phyloP scores from a whole-genome alignment of 2,113 vertebrate species.

The Noctilio leporinus region DNA sequence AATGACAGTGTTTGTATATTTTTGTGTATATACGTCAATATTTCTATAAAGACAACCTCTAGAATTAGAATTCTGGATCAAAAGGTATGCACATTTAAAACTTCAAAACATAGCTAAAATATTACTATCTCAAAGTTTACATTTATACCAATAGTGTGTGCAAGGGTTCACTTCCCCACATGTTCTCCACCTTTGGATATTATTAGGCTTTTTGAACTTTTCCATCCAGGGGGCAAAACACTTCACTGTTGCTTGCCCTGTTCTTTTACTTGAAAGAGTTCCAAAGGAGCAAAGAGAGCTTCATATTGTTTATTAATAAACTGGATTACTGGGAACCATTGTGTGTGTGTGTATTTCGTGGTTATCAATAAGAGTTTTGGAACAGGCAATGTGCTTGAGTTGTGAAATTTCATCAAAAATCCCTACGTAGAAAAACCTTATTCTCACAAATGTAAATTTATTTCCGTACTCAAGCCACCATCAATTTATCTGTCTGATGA shows the following conservation, averaged over 20 bases:
- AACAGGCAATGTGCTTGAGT: slow-evolving; percentile 1
- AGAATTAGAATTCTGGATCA: slow-evolving; percentile 28
- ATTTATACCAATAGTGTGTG: neutral
- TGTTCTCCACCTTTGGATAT: slow-evolving; percentile 23
- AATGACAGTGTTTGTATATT: neutral
- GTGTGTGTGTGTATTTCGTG: slow-evolving; percentile 16
- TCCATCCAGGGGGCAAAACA: slow-evolving; percentile 21
- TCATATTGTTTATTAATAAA: slow-evolving; percentile 50
- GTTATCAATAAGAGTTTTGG: slow-evolving; percentile 35
- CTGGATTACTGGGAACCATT: neutral
- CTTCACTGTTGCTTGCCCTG: slow-evolving; percentile 25
- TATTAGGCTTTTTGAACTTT: slow-evolving; percentile 14
- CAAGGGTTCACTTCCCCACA: neutral
- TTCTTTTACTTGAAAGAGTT: slow-evolving; percentile 52
- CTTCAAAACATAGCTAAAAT: neutral
- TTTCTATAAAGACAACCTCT: neutral
- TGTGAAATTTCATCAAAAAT: slow-evolving; percentile 48
- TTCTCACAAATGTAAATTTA: slow-evolving; percentile 34
- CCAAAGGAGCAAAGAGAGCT: slow-evolving; percentile 6
- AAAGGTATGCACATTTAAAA: neutral
- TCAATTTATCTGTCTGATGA: slow-evolving; percentile 31
- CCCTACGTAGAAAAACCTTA: slow-evolving; percentile 42
- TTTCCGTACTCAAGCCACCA: slow-evolving; percentile 22
- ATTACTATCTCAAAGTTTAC: neutral
- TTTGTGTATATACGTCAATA: neutral